Percentiles rank a stretch among this genome's conserved stretches.
These are phyloP conservation scores for Dunckerocampus dactyliophorus DNA, from an alignment of 2,113 vertebrate genomes.

Conservation along the genomic window DNA sequence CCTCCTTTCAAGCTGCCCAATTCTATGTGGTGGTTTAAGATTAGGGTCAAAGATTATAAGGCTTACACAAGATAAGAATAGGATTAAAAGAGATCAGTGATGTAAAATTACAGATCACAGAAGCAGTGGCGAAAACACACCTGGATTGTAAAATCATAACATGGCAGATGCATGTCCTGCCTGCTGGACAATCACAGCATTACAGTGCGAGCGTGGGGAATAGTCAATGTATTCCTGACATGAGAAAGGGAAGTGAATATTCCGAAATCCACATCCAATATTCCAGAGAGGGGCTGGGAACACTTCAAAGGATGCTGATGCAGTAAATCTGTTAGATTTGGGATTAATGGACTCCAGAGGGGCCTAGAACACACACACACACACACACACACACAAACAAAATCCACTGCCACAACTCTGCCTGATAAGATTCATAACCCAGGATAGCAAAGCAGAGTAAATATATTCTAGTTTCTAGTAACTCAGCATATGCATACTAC, in stretches of 20 bases:
- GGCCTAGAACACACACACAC: constrained; percentile 53
- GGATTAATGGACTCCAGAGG: constrained; percentile 73
- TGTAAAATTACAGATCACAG: constrained; percentile 75
- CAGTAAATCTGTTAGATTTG: constrained; percentile 70
- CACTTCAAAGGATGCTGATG: constrained; percentile 68
- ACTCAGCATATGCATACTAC: constrained; percentile 31
- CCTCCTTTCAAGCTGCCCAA: constrained; percentile 33
- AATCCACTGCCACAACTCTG: constrained; percentile 52
- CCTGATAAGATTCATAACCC: constrained; percentile 62
- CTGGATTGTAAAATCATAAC: constrained; percentile 61
- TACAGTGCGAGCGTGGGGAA: not conserved
- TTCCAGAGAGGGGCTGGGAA: constrained; percentile 62
- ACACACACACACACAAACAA: constrained; percentile 43
- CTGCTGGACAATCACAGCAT: constrained; percentile 31
- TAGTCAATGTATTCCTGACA: constrained; percentile 32
- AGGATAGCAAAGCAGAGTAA: constrained; percentile 47
- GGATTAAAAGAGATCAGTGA: constrained; percentile 74
- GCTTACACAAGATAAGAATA: constrained; percentile 73
- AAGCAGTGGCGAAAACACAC: constrained; percentile 60
- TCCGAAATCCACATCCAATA: constrained; percentile 56
- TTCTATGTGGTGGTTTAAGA: constrained; percentile 67
- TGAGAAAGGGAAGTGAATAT: constrained; percentile 45
- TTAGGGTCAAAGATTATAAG: constrained; percentile 78
- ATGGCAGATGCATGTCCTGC: constrained; percentile 49
- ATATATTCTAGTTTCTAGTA: constrained; percentile 40